A percentile compares a stretch with the other conserved stretches of the same genome.
Conservation (phyloP, 2,888 invertebrate species). For the Tiliacea citrago region DNA sequence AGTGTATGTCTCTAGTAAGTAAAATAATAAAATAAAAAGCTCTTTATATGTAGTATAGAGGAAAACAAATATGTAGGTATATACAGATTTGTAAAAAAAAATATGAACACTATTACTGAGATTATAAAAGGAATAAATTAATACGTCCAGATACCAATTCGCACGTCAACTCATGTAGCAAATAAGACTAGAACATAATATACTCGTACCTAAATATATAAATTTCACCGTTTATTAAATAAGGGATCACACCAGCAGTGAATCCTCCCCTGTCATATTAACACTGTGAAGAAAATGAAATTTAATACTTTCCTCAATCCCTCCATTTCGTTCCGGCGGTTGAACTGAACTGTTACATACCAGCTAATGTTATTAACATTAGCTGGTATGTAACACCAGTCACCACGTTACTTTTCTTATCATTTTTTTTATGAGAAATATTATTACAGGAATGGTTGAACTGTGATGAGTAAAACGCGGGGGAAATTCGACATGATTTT, state of each 20-base stretch:
- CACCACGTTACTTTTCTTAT: background rate
- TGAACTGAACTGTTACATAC: constrained; percentile 25
- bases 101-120: background rate
- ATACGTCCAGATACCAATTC: background rate
- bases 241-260: constrained; percentile 51
- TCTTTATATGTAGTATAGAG: background rate
- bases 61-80: background rate
- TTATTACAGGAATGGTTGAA: constrained; percentile 8
- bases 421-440: constrained; percentile 5
- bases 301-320: constrained; percentile 64
- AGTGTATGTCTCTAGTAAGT: background rate
- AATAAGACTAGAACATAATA: constrained; percentile 31
- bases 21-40: background rate
- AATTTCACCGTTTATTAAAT: constrained; percentile 62
- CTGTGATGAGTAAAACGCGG: background rate
- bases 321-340: constrained; percentile 34
- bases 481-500: background rate
- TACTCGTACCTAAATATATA: constrained; percentile 38
- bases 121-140: background rate
- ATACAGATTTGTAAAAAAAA: background rate
- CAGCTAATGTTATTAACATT: constrained; percentile 41
- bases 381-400: constrained; percentile 12
- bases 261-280: constrained; percentile 74
- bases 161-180: constrained; percentile 8
- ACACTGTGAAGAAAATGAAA: constrained; percentile 70